A percentile compares a stretch with the other conserved stretches of the same genome.
Evolutionary conservation across 2,888 invertebrate species (phyloP).

Genomic region (Drosophila niveifrons): DNA sequence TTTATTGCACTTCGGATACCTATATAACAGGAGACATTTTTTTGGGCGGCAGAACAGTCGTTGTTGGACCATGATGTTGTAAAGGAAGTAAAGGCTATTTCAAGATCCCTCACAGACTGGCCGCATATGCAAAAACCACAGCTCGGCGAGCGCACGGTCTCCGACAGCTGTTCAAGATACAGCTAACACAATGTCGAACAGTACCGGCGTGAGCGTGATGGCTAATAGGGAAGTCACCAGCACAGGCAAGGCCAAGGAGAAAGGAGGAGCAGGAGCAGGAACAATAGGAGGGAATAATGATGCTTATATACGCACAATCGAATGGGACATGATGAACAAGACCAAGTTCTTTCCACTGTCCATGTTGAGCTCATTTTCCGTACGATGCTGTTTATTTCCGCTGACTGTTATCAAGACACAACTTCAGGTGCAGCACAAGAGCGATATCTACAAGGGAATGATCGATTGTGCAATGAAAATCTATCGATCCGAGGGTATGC

Average conservation of each 20-base stretch:
- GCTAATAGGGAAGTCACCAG: slow-evolving; percentile 55
- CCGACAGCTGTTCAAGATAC: slow-evolving; percentile 61
- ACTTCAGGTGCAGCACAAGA: slow-evolving; percentile 92
- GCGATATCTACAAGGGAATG: slow-evolving; percentile 93
- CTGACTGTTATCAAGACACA: slow-evolving; percentile 97
- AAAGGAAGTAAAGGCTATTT: slow-evolving; percentile 20
- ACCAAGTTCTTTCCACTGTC: slow-evolving; percentile 96
- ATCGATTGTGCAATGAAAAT: slow-evolving; percentile 96
- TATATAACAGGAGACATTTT: slow-evolving; percentile 39
- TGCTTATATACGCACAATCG: slow-evolving; percentile 92
- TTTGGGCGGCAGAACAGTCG: slow-evolving; percentile 39
- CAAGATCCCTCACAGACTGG: slow-evolving; percentile 27
- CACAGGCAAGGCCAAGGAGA: slow-evolving; percentile 33
- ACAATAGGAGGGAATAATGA: slow-evolving; percentile 59
- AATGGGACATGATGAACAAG: slow-evolving; percentile 99
- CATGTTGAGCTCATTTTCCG: slow-evolving; percentile 89
- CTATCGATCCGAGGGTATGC: slow-evolving; percentile 92
- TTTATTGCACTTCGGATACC: slow-evolving; percentile 17
- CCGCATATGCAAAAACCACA: slow-evolving; percentile 62
- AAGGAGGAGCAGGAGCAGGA: neutral
- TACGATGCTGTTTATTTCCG: slow-evolving; percentile 93
- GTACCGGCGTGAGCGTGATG: slow-evolving; percentile 65
- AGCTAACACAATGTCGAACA: slow-evolving; percentile 69
- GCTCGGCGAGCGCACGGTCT: slow-evolving; percentile 45
- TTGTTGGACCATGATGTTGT: slow-evolving; percentile 58